Evolutionary conservation across 2,888 invertebrate species (phyloP).

Genomic region (Latrodectus hesperus): DNA sequence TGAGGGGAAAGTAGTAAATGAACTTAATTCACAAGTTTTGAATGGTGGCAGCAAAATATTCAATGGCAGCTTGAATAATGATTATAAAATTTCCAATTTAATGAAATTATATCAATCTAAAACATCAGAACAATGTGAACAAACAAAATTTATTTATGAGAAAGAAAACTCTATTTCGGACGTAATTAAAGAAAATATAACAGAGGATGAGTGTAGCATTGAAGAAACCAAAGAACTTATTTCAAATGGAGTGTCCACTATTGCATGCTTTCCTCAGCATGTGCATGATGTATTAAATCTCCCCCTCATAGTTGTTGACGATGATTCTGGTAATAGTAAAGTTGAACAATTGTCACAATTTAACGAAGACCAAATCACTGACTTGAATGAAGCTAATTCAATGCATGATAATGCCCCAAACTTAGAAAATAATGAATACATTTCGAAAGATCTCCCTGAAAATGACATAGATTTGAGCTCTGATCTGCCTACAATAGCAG

Average conservation of each 20-base stretch:
- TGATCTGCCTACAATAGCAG: conserved; percentile 26
- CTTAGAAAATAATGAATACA: conserved; percentile 27
- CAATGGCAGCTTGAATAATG: background rate
- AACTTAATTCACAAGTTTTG: conserved; percentile 3
- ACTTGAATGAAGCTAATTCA: background rate
- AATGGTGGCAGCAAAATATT: conserved; percentile 8
- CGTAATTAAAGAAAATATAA: background rate
- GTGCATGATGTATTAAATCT: conserved; percentile 33
- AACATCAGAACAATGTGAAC: background rate
- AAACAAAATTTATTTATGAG: background rate
- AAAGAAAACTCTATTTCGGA: background rate
- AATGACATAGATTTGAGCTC: conserved; percentile 9
- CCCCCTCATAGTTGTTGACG: conserved; percentile 19
- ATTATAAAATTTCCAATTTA: background rate
- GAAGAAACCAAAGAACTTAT: background rate
- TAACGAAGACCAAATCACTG: conserved; percentile 6
- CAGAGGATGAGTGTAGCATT: background rate
- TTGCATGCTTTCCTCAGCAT: conserved; percentile 12
- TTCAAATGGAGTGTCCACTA: background rate
- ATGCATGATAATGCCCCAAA: conserved; percentile 21
- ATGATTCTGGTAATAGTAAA: background rate
- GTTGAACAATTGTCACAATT: background rate
- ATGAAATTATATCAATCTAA: background rate
- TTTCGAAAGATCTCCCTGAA: conserved; percentile 15
- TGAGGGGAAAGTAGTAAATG: background rate